A percentile compares a stretch with the other conserved stretches of the same genome.
Evolutionary conservation across 2,797 vertebrate genomes (phyloP).

Genomic region (Lacerta agilis): DNA sequence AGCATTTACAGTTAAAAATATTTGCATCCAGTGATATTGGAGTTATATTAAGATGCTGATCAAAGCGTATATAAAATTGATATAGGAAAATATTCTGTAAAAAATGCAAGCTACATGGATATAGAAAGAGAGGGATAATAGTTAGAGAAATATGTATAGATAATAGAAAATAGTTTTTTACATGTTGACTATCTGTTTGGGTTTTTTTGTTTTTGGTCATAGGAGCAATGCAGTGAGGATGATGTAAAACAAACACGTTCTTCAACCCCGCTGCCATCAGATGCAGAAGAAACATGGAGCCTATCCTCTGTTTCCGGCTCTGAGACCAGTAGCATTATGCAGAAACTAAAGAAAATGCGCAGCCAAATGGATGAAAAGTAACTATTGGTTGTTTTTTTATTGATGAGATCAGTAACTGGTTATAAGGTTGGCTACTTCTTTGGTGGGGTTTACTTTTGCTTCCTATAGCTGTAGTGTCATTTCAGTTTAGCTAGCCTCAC

Average conservation of each 20-base stretch:
- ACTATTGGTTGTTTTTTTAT: constrained; percentile 63
- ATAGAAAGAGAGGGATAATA: too few relatives aligned
- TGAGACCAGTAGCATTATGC: constrained; percentile 99
- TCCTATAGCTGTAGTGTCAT: not conserved
- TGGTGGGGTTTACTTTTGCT: not conserved
- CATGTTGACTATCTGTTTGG: not conserved
- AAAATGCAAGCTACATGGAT: too few relatives aligned
- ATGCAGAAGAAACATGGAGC: constrained; percentile 86
- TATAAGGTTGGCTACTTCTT: not conserved
- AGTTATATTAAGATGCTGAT: not conserved
- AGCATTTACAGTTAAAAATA: too few relatives aligned
- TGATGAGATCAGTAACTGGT: not conserved
- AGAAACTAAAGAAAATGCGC: constrained; percentile 98
- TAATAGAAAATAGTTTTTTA: not conserved
- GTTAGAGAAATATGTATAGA: too few relatives aligned
- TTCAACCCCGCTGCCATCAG: constrained; percentile 77
- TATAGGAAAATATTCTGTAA: not conserved
- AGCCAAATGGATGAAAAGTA: constrained; percentile 98
- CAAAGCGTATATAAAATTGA: not conserved
- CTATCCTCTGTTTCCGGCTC: constrained; percentile 95
- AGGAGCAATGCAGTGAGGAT: constrained; percentile 85
- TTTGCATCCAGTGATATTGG: not conserved
- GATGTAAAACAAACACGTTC: constrained; percentile 77
- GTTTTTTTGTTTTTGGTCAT: constrained; percentile 12
- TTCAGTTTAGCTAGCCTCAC: not conserved